phyloP scores from a whole-genome alignment of 1,140 invertebrate species.

The Trinorchestia longiramus region DNA sequence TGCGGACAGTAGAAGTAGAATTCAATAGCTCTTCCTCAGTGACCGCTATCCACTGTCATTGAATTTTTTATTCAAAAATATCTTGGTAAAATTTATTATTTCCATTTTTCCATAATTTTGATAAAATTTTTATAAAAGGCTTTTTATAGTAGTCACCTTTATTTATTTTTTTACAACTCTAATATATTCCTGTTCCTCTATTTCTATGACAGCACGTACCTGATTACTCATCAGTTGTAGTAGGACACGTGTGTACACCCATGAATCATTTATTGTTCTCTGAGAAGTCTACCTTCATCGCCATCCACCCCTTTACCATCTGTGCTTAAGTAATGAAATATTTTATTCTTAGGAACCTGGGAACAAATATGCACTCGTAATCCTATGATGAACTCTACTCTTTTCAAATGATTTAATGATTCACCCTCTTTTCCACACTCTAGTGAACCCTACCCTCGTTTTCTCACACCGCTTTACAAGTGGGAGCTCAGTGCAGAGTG shows the following conservation, averaged over 20 bases:
- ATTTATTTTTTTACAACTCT: neutral
- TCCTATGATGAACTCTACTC: neutral
- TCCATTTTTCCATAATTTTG: too few species aligned
- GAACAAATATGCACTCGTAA: neutral
- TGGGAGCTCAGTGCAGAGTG: neutral
- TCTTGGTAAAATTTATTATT: too few species aligned
- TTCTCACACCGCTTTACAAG: neutral
- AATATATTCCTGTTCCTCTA: neutral
- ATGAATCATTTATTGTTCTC: neutral
- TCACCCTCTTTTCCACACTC: neutral
- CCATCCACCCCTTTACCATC: neutral
- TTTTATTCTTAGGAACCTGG: neutral
- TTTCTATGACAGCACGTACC: neutral
- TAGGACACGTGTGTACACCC: neutral
- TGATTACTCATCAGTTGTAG: neutral
- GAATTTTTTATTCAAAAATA: too few species aligned
- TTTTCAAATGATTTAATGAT: neutral
- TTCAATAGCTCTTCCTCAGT: too few species aligned
- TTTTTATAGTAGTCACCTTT: neutral
- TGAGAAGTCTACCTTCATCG: neutral
- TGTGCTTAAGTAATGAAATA: neutral
- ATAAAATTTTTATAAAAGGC: too few species aligned
- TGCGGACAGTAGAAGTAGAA: too few species aligned
- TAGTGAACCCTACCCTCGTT: neutral
- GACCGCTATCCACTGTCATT: too few species aligned